Base-by-base conservation (phyloP, 1,140 invertebrate species). In the Apis florea region DNA sequence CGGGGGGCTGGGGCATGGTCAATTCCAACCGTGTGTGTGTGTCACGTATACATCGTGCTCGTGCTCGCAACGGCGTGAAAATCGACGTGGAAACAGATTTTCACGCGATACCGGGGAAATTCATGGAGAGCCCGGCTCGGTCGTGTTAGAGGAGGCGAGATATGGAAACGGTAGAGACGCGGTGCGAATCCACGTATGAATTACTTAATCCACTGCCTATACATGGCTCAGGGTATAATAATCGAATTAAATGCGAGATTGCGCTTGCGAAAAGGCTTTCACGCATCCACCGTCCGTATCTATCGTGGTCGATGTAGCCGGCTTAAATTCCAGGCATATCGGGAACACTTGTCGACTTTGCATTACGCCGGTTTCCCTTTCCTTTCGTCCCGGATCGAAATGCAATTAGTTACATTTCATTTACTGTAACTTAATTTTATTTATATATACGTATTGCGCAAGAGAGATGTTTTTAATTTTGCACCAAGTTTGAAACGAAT, bases 171-270 rank as follows among this genome's bases (percentile, higher is more conserved):
- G 78, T 56, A 67, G 64, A 26, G 58, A 59, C 51, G 49, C 13
- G 24, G 15, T 51, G n/a, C 56, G 79, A 66, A 59, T 82, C 83
- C 71, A 76, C 75, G 70, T 87, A 87, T 84, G 83, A 88, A 87
- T 88, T 86, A 87, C 84, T 83, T 87, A 88, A 88, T 88, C 83
- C 74, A 72, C n/a, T 53, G 83, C 40, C 47, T 80, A 70, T 71
- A 70, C 58, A 59, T 40, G 51, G 40, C 59, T 47, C 67, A 31
- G 67, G 63, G 61, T 69, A 79, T 70, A 59, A 83, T 87, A 87
- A 87, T 87, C 82, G 85, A 87, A 87, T 87, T 84, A 87, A 87
- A 87, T 73, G 82, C 74, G 79, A 84, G 83, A 84, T 87, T 82
- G 86, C 85, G 47, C 61, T 58, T 31, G 68, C 70, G 73, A 71